These are phyloP conservation scores for Alethe castanea DNA, from an alignment of 2,113 vertebrate species.

Conservation along the genomic window DNA sequence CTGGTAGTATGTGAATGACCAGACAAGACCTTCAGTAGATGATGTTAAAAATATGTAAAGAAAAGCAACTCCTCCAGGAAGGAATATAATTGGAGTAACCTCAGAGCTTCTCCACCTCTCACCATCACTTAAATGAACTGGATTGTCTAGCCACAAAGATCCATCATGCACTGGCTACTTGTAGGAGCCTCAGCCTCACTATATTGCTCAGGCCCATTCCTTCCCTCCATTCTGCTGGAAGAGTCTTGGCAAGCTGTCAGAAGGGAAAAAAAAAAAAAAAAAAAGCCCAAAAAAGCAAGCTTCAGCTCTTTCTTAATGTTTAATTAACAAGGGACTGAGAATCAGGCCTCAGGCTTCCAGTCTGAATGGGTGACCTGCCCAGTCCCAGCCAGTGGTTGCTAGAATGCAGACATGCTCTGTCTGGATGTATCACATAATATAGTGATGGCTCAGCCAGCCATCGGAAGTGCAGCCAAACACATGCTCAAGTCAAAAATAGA, in stretches of 20 bases:
- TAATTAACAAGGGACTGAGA: not conserved
- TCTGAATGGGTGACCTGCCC: not conserved
- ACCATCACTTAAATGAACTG: not conserved
- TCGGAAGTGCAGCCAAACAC: conserved; percentile 3
- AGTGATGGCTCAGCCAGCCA: not conserved
- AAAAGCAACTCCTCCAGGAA: not conserved
- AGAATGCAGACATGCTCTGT: not conserved
- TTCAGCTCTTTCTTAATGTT: not conserved
- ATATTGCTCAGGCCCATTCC: not conserved
- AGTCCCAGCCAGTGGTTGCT: not conserved
- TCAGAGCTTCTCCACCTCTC: not conserved
- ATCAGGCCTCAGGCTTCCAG: not conserved
- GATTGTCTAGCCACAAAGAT: not conserved
- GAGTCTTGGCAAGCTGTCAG: not conserved
- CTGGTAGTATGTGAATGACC: not conserved
- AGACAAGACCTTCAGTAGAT: not conserved
- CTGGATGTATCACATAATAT: not conserved
- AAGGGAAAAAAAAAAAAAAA: not conserved
- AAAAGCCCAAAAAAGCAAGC: not conserved
- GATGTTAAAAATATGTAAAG: not conserved
- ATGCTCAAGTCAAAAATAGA: conserved; percentile 18
- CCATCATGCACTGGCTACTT: fast-evolving
- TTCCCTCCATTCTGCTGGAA: not conserved
- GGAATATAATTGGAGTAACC: not conserved
- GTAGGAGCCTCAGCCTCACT: not conserved